Percentiles rank a stretch among this genome's conserved stretches.
phyloP scores from a whole-genome alignment of 2,797 vertebrate species.

The Eulemur albifrons region DNA sequence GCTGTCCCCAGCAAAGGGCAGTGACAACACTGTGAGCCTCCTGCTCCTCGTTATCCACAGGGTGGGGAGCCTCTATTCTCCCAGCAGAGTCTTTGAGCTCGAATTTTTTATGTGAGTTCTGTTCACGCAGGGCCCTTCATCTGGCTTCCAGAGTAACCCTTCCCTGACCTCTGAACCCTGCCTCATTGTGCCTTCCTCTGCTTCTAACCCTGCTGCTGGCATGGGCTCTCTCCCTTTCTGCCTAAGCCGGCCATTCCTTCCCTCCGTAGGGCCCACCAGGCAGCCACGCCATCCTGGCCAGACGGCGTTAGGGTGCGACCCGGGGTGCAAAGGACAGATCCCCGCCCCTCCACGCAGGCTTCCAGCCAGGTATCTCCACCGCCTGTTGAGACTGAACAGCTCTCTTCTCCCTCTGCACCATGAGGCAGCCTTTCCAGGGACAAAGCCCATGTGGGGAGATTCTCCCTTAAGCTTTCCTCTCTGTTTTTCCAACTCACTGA shows the following conservation, averaged over 20 bases:
- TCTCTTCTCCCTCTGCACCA: not conserved
- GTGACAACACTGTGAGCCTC: not conserved
- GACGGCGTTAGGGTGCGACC: not conserved
- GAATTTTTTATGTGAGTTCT: not conserved
- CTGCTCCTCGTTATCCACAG: not conserved
- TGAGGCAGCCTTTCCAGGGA: not conserved
- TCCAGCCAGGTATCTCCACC: not conserved
- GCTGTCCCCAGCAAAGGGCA: not conserved
- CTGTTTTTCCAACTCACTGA: not conserved
- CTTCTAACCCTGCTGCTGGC: not conserved
- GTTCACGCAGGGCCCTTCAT: not conserved
- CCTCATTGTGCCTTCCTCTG: not conserved
- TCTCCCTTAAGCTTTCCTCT: not conserved
- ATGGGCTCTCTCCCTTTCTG: not conserved
- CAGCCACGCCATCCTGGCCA: not conserved
- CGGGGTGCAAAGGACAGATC: not conserved
- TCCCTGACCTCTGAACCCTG: not conserved
- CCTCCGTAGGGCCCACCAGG: not conserved
- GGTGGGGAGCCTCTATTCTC: not conserved
- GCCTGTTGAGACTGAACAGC: not conserved
- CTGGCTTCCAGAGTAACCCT: not conserved
- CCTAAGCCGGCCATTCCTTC: not conserved
- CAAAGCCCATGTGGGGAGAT: not conserved
- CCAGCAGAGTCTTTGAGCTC: not conserved
- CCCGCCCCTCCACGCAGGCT: accelerated